phyloP scores from a whole-genome alignment of 2,113 vertebrate genomes.

The Urocynchramus pylzowi region DNA sequence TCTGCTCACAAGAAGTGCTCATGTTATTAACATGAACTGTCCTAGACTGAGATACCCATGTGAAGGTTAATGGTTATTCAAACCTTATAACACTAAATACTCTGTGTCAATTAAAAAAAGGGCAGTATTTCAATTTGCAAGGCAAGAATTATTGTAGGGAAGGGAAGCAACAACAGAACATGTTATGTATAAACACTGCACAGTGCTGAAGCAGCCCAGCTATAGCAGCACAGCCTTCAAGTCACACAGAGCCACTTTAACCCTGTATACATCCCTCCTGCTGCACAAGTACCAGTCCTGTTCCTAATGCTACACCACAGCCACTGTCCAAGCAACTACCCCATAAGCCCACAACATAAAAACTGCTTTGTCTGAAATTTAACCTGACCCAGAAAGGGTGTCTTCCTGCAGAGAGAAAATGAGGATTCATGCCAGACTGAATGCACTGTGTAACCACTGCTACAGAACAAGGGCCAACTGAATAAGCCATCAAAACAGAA shows the following conservation, averaged over 20 bases:
- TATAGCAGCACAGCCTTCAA: neutral
- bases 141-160: neutral
- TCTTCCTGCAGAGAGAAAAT: neutral
- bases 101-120: neutral
- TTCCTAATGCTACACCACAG: neutral
- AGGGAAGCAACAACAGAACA: neutral
- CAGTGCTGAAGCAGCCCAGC: neutral
- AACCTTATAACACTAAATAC: neutral
- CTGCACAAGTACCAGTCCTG: neutral
- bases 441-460: neutral
- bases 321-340: neutral
- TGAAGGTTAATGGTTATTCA: neutral
- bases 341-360: neutral
- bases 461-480: neutral
- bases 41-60: neutral
- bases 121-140: neutral
- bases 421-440: neutral
- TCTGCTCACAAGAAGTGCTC: neutral
- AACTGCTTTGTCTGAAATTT: neutral
- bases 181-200: neutral
- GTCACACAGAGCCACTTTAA: neutral
- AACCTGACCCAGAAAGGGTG: neutral
- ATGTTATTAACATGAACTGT: neutral
- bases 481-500: neutral
- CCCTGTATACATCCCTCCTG: neutral